Base-by-base conservation (phyloP, 2,888 invertebrate species). In the Lepidocyrtoides sp. region DNA sequence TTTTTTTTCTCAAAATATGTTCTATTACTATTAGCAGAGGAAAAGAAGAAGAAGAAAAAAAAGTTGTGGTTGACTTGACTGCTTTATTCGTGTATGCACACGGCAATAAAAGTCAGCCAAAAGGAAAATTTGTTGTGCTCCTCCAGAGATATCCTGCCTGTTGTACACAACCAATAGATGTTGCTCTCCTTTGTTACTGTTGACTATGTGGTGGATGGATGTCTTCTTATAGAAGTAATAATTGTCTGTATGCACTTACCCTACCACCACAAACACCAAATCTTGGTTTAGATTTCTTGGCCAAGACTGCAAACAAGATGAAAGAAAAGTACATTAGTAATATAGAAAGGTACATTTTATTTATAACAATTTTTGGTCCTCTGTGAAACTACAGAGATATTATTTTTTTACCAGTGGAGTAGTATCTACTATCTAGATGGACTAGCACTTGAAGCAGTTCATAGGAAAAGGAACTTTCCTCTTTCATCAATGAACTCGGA, bases 401-500 rank as follows among this genome's bases (percentile, higher is more conserved):
- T n/a, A n/a, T n/a, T n/a, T 36, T 36, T 36, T 36, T 7, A 36
- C 36, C 36, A 2, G 36, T 36, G 7, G n/a, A n/a, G n/a, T n/a
- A n/a, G n/a, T n/a, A n/a, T n/a, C 36, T 36, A 36, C 36, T 36
- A 36, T 36, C n/a, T n/a, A n/a, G n/a, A n/a, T n/a, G n/a, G n/a
- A n/a, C n/a, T n/a, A n/a, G n/a, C 36, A 36, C 36, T 36, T 36
- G 7, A 7, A 36, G 36, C 36, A 36, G 36, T 29, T 5, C 29
- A 60, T 8, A 41, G 10, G 20, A 75, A 75, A 66, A 32, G n/a
- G 26, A 66, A 72, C 72, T 72, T 72, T 75, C 17, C 75, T 44
- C 48, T 75, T 75, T 75, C 48, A 75, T 75, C 75, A 75, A 75
- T 75, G 48, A 75, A 75, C 48, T 23, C 10, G n/a, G n/a, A 32